A percentile compares a stretch with the other conserved stretches of the same genome.
Conservation (phyloP, 2,888 invertebrate genomes). For the Augiades crinisus region DNA sequence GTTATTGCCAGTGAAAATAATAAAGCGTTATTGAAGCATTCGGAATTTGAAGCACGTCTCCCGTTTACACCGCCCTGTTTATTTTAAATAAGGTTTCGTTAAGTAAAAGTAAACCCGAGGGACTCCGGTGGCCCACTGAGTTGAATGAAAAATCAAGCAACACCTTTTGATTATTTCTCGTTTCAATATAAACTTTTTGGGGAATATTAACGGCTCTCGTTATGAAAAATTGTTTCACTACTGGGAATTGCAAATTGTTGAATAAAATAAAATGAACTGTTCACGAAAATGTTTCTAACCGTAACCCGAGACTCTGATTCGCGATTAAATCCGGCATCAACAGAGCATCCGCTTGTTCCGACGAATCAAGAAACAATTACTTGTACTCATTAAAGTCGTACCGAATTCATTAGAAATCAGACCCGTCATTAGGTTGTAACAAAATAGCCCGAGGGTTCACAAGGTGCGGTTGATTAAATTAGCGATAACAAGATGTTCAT, state of each 20-base stretch:
- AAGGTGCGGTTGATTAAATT: constrained; percentile 38
- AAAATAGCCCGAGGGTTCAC: constrained; percentile 28
- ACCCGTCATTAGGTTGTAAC: constrained; percentile 29
- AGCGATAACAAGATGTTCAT: constrained; percentile 36
- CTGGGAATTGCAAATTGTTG: constrained; percentile 10
- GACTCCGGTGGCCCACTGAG: constrained; percentile 52
- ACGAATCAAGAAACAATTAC: constrained; percentile 24
- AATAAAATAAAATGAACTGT: background rate
- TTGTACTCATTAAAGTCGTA: constrained; percentile 24
- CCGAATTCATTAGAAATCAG: constrained; percentile 29
- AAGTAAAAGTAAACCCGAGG: constrained; percentile 72
- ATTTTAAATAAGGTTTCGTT: constrained; percentile 76
- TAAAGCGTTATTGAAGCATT: constrained; percentile 54
- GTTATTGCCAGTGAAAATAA: constrained; percentile 63
- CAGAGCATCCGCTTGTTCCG: constrained; percentile 16
- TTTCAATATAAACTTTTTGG: constrained; percentile 26
- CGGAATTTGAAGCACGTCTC: constrained; percentile 67
- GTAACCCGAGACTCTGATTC: background rate
- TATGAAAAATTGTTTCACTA: background rate
- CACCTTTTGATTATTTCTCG: constrained; percentile 55
- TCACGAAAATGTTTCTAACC: background rate
- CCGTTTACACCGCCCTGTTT: constrained; percentile 74
- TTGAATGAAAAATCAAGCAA: constrained; percentile 72
- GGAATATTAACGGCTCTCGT: constrained; percentile 6
- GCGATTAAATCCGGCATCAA: background rate